phyloP scores from a whole-genome alignment of 2,113 vertebrate species.

The Hemichromis elongatus region DNA sequence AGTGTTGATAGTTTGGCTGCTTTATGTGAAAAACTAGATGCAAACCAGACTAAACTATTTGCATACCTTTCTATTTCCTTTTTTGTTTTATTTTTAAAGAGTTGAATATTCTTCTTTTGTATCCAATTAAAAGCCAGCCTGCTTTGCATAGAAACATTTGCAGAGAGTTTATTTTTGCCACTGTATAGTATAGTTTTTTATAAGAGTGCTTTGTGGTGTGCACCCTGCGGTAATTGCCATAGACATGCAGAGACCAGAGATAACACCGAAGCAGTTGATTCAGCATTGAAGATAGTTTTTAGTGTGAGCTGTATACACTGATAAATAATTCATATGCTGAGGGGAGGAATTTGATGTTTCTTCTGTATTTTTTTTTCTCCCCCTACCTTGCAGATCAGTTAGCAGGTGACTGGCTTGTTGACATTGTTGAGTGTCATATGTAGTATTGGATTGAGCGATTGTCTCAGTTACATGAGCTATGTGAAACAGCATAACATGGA shows the following conservation, averaged over 20 bases:
- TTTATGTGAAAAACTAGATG: not conserved
- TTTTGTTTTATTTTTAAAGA: not conserved
- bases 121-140: not conserved
- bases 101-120: not conserved
- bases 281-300: not conserved
- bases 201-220: not conserved
- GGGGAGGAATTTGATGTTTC: not conserved
- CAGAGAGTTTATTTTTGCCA: not conserved
- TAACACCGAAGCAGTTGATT: not conserved
- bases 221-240: not conserved
- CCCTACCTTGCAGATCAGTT: not conserved
- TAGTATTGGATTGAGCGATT: constrained; percentile 11
- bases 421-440: constrained; percentile 45
- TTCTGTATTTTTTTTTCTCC: not conserved
- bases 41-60: not conserved
- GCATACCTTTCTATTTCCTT: not conserved
- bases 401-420: constrained; percentile 29
- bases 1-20: not conserved
- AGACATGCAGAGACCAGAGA: not conserved
- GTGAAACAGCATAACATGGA: constrained; percentile 28
- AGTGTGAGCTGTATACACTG: not conserved
- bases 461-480: constrained; percentile 36
- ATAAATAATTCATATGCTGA: not conserved
- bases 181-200: not conserved
- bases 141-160: not conserved